Evolutionary conservation across 2,113 vertebrate genomes (phyloP).

Genomic region (Forbesichthys papilliferus): DNA sequence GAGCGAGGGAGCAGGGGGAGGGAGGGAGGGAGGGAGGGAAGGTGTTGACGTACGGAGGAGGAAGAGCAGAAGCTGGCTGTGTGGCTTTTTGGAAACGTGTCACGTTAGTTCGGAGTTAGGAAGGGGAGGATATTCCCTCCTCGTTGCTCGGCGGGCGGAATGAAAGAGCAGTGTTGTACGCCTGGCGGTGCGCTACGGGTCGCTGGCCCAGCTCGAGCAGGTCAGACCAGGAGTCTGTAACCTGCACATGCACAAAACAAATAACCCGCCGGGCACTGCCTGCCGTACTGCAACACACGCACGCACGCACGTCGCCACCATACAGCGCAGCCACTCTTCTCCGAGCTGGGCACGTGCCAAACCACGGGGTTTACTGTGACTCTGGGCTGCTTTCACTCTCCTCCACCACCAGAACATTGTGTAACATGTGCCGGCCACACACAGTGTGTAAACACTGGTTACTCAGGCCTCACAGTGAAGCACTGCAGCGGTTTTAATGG

Average conservation of each 20-base stretch:
- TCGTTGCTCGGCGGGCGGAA: constrained; percentile 13
- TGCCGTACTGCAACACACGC: not conserved
- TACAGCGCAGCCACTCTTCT: not conserved
- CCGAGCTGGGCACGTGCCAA: not conserved
- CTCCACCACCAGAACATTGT: not conserved
- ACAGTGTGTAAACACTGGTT: not conserved
- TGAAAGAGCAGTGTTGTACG: constrained; percentile 55
- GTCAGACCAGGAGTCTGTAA: constrained; percentile 27
- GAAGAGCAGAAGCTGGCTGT: constrained; percentile 36
- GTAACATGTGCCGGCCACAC: constrained; percentile 8
- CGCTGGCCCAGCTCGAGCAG: not conserved
- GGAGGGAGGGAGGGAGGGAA: not conserved
- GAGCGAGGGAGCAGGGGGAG: constrained; percentile 28
- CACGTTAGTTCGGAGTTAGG: constrained; percentile 38
- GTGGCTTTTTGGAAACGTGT: constrained; percentile 50
- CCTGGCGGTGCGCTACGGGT: constrained; percentile 10
- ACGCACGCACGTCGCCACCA: not conserved
- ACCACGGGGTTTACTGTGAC: not conserved
- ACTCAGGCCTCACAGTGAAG: not conserved
- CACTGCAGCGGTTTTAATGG: not conserved
- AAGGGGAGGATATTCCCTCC: constrained; percentile 15
- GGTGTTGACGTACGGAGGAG: constrained; percentile 23
- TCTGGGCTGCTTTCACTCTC: not conserved
- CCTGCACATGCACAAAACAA: not conserved
- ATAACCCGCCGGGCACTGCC: constrained; percentile 18